A percentile compares a stretch with the other conserved stretches of the same genome.
Evolutionary conservation across 2,797 vertebrate species (phyloP).

Genomic region (Mormyrus hasselquistii): DNA sequence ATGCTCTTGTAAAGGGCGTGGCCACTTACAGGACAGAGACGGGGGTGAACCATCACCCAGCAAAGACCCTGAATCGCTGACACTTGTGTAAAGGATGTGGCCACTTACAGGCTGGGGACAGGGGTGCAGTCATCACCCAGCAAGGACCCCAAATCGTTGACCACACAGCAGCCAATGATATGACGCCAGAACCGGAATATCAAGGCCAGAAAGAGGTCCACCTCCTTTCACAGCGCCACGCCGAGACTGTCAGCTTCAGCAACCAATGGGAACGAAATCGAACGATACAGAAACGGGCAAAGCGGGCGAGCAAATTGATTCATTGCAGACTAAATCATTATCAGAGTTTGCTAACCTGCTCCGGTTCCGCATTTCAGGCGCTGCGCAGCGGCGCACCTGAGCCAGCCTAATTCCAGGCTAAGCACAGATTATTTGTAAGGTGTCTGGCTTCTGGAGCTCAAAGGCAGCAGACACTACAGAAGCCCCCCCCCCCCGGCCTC

Average conservation of each 20-base stretch:
- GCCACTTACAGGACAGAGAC: background rate
- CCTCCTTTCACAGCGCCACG: background rate
- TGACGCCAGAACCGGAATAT: background rate
- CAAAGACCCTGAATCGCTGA: background rate
- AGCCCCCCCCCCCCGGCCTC: conserved; percentile 7
- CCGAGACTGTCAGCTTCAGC: conserved; percentile 23
- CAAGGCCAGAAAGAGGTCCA: background rate
- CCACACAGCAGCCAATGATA: background rate
- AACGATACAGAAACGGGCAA: conserved; percentile 33
- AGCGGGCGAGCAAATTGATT: conserved; percentile 39
- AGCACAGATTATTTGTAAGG: conserved; percentile 53
- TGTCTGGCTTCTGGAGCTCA: conserved; percentile 41
- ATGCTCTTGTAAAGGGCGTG: background rate
- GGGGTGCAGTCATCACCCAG: background rate
- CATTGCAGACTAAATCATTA: conserved; percentile 44
- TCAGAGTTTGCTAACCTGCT: conserved; percentile 44
- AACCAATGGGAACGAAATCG: conserved; percentile 28
- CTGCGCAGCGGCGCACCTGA: conserved; percentile 46
- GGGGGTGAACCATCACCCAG: background rate
- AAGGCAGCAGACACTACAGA: conserved; percentile 43
- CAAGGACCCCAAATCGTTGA: background rate
- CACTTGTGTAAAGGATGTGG: background rate
- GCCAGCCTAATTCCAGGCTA: conserved; percentile 60
- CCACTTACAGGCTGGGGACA: background rate
- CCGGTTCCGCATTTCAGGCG: conserved; percentile 49